Evolutionary conservation across 1,140 invertebrate genomes (phyloP), one percentile per base, ranked within the genome.

Genomic region (Calephelis nemesis): DNA sequence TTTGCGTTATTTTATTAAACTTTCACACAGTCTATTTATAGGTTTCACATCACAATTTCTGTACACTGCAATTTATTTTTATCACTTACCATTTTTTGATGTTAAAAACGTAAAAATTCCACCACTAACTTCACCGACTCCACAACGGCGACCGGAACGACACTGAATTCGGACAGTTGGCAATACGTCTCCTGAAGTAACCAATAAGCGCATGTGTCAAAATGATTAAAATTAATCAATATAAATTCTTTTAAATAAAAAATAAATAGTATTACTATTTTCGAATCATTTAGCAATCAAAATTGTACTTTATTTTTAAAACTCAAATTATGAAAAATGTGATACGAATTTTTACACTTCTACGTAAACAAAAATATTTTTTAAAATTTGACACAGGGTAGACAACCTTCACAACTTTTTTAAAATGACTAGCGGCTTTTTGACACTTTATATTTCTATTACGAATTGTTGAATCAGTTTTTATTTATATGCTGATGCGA

Each of bases 21-120:
- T 52, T 68, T 74, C 70, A 71, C 67, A 74, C 67, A 68, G 73
- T 67, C 54, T 62, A 58, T 70, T 63, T 75, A 73, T 60, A 30
- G 62, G 73, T 75, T 79, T 76, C 84, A 88, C 81, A 82, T 60
- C 75, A 76, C 82, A 71, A 71, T 70, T 68, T 69, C 64, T 63
- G 77, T 75, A 77, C 87, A 89, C 87, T 89, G 72, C 64, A 82
- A 83, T 81, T 84, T 81, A 81, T 83, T 82, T 75, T 81, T 73
- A 83, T 80, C 78, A 91, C 89, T 91, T 91, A 91, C 89, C 89
- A 91, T 91, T 91, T 90, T 91, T 83, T 87, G 86, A 90, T 88
- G 87, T 89, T 90, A 90, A 65, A 80, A 83, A 89, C 89, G 89
- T 89, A 90, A 91, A 89, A 89, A 84, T 84, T 87, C 77, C 85